phyloP scores from a whole-genome alignment of 2,888 invertebrate species.

The Erannis defoliaria region DNA sequence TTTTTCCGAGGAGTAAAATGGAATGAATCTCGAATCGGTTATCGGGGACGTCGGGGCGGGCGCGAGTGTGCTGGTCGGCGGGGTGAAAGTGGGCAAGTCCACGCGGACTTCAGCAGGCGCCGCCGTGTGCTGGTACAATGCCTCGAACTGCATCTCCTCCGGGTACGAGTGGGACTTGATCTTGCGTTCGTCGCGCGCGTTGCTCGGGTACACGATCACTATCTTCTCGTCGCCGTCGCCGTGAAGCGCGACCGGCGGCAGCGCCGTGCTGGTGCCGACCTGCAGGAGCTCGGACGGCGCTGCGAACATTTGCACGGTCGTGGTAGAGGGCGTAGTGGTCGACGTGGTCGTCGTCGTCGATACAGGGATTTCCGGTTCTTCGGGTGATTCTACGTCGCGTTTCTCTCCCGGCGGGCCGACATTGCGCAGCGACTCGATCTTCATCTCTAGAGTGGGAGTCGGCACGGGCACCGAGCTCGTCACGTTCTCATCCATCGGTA shows the following conservation, averaged over 20 bases:
- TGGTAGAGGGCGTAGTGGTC: slow-evolving; percentile 42
- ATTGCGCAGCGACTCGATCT: slow-evolving; percentile 75
- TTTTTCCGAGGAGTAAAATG: slow-evolving; percentile 55
- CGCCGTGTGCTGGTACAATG: slow-evolving; percentile 77
- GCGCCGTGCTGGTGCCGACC: slow-evolving; percentile 74
- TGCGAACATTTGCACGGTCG: slow-evolving; percentile 64
- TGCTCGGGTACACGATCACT: slow-evolving; percentile 83
- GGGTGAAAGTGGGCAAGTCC: slow-evolving; percentile 87
- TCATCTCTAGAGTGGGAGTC: slow-evolving; percentile 82
- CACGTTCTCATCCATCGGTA: slow-evolving; percentile 84
- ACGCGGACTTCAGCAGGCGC: slow-evolving; percentile 76
- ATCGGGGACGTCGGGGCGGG: slow-evolving; percentile 53
- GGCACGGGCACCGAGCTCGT: slow-evolving; percentile 74
- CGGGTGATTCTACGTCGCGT: slow-evolving; percentile 73
- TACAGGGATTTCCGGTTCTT: slow-evolving; percentile 73
- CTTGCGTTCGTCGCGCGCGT: slow-evolving; percentile 79
- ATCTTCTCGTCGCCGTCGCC: slow-evolving; percentile 77
- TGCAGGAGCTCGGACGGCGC: slow-evolving; percentile 75
- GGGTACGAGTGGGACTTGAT: slow-evolving; percentile 82
- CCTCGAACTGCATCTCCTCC: slow-evolving; percentile 83
- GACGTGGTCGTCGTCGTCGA: slow-evolving; percentile 51
- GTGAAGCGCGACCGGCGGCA: slow-evolving; percentile 77
- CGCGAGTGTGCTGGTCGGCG: slow-evolving; percentile 64
- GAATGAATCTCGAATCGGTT: slow-evolving; percentile 65
- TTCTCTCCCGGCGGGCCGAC: slow-evolving; percentile 80